Conservation (phyloP, 2,113 vertebrate species). For the Leucosticte australis region DNA sequence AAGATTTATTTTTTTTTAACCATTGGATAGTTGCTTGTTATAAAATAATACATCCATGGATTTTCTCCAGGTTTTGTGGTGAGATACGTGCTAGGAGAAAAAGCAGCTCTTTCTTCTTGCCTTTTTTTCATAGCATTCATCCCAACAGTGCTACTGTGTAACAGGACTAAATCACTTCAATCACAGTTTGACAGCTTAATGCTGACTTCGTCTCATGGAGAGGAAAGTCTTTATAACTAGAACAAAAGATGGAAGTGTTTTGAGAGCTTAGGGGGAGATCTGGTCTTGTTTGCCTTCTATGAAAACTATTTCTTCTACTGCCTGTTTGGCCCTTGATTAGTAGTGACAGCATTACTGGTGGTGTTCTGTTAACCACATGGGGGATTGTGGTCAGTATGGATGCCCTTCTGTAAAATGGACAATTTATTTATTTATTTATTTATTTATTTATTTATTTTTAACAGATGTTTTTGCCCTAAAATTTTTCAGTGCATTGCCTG, state of each 20-base stretch:
- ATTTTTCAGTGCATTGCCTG: neutral
- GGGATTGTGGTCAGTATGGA: neutral
- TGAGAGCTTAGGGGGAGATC: neutral
- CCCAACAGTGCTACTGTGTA: neutral
- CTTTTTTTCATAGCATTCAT: neutral
- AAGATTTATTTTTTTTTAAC: slow-evolving; percentile 19
- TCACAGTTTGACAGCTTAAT: neutral
- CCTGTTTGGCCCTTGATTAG: neutral
- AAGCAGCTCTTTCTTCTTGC: neutral
- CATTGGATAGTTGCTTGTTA: neutral
- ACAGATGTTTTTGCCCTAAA: neutral
- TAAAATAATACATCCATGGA: neutral
- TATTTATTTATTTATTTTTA: neutral
- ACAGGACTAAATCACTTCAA: neutral
- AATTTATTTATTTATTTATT: neutral
- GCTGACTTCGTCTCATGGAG: neutral
- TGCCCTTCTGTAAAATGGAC: neutral
- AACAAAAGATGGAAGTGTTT: neutral
- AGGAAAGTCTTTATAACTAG: neutral
- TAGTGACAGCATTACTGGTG: neutral
- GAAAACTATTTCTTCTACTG: neutral
- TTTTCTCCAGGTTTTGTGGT: neutral
- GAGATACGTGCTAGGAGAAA: neutral
- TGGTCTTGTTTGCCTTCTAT: neutral
- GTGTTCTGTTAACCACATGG: neutral